Conservation (phyloP, 2,797 vertebrate genomes). For the Myiotriccus ornatus region DNA sequence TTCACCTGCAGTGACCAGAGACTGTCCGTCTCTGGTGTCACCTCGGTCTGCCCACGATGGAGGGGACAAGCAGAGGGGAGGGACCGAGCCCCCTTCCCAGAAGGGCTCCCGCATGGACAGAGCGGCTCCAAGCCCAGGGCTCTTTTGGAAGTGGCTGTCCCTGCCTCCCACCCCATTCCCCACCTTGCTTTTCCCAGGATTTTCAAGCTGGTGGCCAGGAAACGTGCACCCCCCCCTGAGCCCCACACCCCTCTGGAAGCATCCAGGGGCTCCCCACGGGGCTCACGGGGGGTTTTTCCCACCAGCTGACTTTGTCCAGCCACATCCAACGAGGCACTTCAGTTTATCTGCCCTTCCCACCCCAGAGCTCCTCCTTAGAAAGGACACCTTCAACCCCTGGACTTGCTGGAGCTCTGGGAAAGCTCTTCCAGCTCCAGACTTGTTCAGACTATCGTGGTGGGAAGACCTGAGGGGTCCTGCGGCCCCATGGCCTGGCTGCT, state of each 20-base stretch:
- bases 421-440: background rate
- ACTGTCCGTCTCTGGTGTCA: background rate
- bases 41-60: background rate
- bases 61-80: background rate
- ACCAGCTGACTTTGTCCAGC: background rate
- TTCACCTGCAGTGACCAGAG: background rate
- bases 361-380: background rate
- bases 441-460: background rate
- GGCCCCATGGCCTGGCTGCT: background rate
- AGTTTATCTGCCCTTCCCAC: background rate
- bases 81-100: background rate
- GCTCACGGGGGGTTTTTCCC: background rate
- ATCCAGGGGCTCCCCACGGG: background rate
- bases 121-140: background rate
- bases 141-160: background rate
- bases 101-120: background rate
- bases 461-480: conserved; percentile 66
- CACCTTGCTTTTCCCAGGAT: background rate
- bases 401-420: background rate
- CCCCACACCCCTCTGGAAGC: background rate
- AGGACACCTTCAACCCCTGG: background rate
- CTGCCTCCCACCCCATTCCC: background rate
- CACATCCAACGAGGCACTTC: background rate
- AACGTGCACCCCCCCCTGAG: background rate
- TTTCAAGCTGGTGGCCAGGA: background rate